Evolutionary conservation across 2,888 invertebrate genomes (phyloP).

Genomic region (Neoascia interrupta): DNA sequence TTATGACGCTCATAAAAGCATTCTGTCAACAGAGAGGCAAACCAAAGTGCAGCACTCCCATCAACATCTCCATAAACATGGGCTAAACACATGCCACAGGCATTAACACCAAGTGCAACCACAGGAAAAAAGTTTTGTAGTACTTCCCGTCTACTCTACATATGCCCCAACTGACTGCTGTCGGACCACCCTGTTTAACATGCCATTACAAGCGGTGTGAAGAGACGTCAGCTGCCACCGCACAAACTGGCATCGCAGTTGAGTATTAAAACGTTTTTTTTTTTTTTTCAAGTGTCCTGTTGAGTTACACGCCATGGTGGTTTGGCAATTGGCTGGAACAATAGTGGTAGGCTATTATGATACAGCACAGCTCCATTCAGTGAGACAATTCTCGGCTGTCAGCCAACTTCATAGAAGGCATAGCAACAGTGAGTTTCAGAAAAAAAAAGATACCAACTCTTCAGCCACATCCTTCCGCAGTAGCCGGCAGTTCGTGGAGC

Average conservation of each 20-base stretch:
- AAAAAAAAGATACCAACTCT: constrained; percentile 51
- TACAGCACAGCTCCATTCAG: constrained; percentile 27
- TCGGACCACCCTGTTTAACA: constrained; percentile 62
- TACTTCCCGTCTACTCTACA: constrained; percentile 9
- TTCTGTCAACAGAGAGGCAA: constrained; percentile 12
- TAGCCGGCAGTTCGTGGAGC: constrained; percentile 31
- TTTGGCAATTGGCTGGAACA: constrained; percentile 67
- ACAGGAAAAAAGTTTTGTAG: constrained; percentile 15
- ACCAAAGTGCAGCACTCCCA: neutral
- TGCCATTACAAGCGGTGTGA: constrained; percentile 64
- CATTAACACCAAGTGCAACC: constrained; percentile 60
- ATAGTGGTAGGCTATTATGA: constrained; percentile 59
- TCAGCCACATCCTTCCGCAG: constrained; percentile 55
- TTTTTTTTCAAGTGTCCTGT: constrained; percentile 60
- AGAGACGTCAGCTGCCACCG: constrained; percentile 51
- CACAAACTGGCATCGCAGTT: constrained; percentile 20
- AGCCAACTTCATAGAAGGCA: constrained; percentile 42
- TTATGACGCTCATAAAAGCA: neutral
- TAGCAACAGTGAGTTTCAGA: neutral
- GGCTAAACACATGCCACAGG: constrained; percentile 40
- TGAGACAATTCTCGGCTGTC: constrained; percentile 49
- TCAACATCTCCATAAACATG: constrained; percentile 27
- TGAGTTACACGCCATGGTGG: constrained; percentile 64
- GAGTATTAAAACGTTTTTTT: constrained; percentile 47
- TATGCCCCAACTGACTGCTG: constrained; percentile 40